These are phyloP conservation scores for Argyra leucocephala DNA, from an alignment of 2,888 invertebrate genomes.

Conservation along the genomic window DNA sequence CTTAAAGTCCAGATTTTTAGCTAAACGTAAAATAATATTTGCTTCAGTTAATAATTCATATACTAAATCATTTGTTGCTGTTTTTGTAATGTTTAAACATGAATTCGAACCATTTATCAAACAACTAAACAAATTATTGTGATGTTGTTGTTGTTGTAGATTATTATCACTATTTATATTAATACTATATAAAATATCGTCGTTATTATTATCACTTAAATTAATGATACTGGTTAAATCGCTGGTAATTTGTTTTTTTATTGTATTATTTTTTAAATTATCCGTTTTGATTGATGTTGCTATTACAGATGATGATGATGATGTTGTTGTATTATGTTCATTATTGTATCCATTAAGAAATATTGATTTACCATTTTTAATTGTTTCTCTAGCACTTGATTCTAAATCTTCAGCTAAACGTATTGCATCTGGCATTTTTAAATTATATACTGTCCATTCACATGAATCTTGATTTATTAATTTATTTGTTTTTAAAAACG, in stretches of 20 bases:
- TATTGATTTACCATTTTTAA: slow-evolving; percentile 11
- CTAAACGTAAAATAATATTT: slow-evolving; percentile 52
- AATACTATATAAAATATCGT: background rate
- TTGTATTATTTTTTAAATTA: background rate
- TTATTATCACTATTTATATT: background rate
- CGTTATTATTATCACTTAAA: background rate
- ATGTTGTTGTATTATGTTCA: background rate
- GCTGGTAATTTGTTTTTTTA: too few species aligned
- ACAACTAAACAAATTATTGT: too few species aligned
- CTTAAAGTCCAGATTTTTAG: slow-evolving; percentile 5
- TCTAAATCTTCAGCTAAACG: slow-evolving; percentile 61
- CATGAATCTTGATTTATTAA: slow-evolving; percentile 24
- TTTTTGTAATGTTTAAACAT: background rate
- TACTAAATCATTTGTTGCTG: background rate
- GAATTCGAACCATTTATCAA: too few species aligned
- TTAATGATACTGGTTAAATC: background rate
- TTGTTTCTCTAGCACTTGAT: slow-evolving; percentile 51
- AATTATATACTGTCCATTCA: slow-evolving; percentile 63
- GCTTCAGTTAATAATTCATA: slow-evolving; percentile 64
- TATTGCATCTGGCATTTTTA: slow-evolving; percentile 55
- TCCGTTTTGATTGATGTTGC: too few species aligned
- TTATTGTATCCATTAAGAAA: slow-evolving; percentile 5
- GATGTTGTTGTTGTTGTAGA: too few species aligned
- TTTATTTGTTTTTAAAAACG: background rate
- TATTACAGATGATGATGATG: too few species aligned